Evolutionary conservation across 1,140 invertebrate species (phyloP).

Genomic region (Trachelipus rathkii): DNA sequence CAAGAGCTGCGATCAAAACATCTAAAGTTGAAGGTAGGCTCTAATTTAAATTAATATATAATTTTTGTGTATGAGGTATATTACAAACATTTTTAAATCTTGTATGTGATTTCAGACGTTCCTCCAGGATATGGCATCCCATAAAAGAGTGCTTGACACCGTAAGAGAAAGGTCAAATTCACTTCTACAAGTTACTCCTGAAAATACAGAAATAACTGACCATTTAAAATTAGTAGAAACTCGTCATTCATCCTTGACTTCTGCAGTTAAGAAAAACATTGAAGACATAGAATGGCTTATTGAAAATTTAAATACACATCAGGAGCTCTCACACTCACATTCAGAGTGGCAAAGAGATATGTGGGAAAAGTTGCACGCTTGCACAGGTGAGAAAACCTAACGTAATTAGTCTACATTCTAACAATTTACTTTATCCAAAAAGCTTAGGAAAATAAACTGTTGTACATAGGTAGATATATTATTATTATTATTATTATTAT

Average conservation of each 20-base stretch:
- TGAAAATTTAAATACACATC: slow-evolving; percentile 75
- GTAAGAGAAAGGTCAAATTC: slow-evolving; percentile 80
- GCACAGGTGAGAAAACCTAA: slow-evolving; percentile 52
- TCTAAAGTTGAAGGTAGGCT: slow-evolving; percentile 70
- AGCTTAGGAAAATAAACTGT: too few relatives aligned
- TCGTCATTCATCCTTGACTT: slow-evolving; percentile 55
- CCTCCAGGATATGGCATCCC: slow-evolving; percentile 81
- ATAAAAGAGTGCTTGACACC: slow-evolving; percentile 83
- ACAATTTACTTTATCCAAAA: too few relatives aligned
- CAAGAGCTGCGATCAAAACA: slow-evolving; percentile 83
- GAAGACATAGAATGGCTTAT: slow-evolving; percentile 66
- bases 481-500: too few relatives aligned
- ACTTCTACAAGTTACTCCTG: slow-evolving; percentile 54
- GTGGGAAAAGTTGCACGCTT: slow-evolving; percentile 72
- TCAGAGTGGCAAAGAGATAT: slow-evolving; percentile 82
- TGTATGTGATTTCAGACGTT: slow-evolving; percentile 46
- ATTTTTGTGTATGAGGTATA: too few relatives aligned
- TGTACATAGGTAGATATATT: too few relatives aligned
- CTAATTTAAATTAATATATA: not conserved
- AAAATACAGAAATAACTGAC: slow-evolving; percentile 68
- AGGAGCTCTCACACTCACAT: slow-evolving; percentile 74
- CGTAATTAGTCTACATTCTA: too few relatives aligned
- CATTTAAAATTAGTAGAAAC: slow-evolving; percentile 59
- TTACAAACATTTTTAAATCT: not conserved
- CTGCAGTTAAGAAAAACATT: slow-evolving; percentile 37